These are phyloP conservation scores for Sitobion miscanthi DNA, from an alignment of 1,140 invertebrate species.

Conservation along the genomic window DNA sequence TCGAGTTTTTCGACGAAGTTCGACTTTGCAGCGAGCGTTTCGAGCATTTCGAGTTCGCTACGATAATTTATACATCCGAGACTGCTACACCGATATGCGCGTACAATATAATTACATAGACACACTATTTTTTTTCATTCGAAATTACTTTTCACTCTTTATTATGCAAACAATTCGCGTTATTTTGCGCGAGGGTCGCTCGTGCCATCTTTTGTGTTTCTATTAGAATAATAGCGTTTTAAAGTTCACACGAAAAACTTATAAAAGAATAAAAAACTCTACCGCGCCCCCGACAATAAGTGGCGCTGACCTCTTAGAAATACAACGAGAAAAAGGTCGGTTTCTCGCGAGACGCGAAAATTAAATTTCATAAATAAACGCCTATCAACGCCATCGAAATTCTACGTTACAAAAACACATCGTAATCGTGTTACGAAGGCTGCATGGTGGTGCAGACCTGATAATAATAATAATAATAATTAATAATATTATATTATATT, in stretches of 20 bases:
- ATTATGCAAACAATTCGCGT: neutral
- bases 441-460: too few relatives aligned
- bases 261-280: neutral
- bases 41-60: neutral
- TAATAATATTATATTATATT: too few relatives aligned
- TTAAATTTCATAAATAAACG: neutral
- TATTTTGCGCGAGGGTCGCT: neutral
- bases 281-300: neutral
- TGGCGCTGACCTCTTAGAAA: neutral
- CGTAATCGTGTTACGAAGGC: too few relatives aligned
- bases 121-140: neutral
- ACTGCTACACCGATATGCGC: too few relatives aligned
- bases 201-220: neutral
- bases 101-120: neutral
- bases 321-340: neutral
- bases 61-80: neutral
- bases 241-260: neutral
- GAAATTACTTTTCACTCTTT: neutral
- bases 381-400: too few relatives aligned
- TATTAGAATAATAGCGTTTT: neutral
- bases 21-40: too few relatives aligned
- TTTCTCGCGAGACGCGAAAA: neutral
- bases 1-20: neutral
- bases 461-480: too few relatives aligned
- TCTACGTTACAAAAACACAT: too few relatives aligned